phyloP scores from a whole-genome alignment of 2,888 invertebrate genomes.

The Philopedon plagiatum region DNA sequence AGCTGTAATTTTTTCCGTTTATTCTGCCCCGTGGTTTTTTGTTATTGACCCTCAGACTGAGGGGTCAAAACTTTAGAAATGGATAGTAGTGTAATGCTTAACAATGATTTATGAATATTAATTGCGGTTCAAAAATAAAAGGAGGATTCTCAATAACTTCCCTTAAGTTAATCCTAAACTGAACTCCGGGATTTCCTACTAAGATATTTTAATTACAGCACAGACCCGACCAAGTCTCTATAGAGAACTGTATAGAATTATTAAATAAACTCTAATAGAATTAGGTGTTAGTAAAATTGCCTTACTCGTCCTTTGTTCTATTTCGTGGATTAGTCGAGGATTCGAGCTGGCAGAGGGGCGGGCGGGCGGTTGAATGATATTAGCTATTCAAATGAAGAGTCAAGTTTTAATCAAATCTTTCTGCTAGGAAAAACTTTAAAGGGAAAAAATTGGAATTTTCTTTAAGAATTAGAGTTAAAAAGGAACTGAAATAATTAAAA shows the following conservation, averaged over 20 bases:
- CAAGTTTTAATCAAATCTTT: constrained; percentile 5
- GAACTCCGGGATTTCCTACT: neutral
- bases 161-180: no score
- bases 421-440: neutral
- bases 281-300: constrained; percentile 8
- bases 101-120: no score
- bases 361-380: neutral
- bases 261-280: constrained; percentile 15
- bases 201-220: neutral
- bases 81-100: no score
- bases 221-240: neutral
- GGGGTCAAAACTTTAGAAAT: no score
- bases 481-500: no score
- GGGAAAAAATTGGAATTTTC: neutral
- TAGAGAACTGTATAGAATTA: neutral
- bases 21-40: no score
- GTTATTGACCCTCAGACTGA: no score
- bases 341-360: neutral
- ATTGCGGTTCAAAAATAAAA: no score
- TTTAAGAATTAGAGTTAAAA: neutral
- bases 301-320: constrained; percentile 4
- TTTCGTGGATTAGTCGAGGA: neutral
- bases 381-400: constrained; percentile 10
- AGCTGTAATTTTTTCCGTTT: no score
- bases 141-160: no score